Evolutionary conservation across 2,797 vertebrate genomes (phyloP).

Genomic region (Acanthurus tractus): DNA sequence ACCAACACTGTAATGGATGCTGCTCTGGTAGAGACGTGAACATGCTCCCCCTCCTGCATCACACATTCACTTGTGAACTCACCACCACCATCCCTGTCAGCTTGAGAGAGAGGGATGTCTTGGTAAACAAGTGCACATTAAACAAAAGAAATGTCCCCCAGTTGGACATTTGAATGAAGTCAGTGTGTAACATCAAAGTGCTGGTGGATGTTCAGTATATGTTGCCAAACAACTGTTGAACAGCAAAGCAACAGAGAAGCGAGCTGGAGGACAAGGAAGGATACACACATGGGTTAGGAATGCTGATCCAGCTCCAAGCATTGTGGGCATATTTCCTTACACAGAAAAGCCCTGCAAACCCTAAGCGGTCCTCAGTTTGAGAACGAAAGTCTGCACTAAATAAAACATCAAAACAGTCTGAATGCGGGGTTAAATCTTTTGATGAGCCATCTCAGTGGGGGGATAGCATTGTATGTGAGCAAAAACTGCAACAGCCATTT

Average conservation of each 20-base stretch:
- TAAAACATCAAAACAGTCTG: conserved; percentile 56
- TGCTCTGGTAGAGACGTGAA: conserved; percentile 46
- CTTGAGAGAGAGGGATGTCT: conserved; percentile 21
- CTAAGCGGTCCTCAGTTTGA: conserved; percentile 34
- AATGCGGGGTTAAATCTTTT: conserved; percentile 46
- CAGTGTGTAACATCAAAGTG: conserved; percentile 87
- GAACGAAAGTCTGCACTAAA: conserved; percentile 59
- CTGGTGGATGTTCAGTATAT: conserved; percentile 67
- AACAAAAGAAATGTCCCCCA: conserved; percentile 76
- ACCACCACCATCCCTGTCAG: conserved; percentile 25
- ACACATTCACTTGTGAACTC: conserved; percentile 47
- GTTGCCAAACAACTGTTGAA: conserved; percentile 86
- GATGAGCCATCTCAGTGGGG: conserved; percentile 54
- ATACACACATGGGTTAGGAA: conserved; percentile 83
- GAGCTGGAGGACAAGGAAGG: conserved; percentile 83
- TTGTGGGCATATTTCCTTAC: conserved; percentile 70
- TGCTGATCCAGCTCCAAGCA: conserved; percentile 69
- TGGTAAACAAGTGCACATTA: conserved; percentile 58
- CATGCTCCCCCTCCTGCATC: conserved; percentile 47
- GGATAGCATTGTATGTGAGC: conserved; percentile 46
- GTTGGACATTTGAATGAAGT: conserved; percentile 77
- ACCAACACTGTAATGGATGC: conserved; percentile 75
- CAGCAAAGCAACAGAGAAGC: conserved; percentile 76
- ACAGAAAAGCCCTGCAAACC: conserved; percentile 54
- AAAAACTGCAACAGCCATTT: conserved; percentile 47